Conservation (phyloP, 2,888 invertebrate genomes). For the Epinotia brunnichana region DNA sequence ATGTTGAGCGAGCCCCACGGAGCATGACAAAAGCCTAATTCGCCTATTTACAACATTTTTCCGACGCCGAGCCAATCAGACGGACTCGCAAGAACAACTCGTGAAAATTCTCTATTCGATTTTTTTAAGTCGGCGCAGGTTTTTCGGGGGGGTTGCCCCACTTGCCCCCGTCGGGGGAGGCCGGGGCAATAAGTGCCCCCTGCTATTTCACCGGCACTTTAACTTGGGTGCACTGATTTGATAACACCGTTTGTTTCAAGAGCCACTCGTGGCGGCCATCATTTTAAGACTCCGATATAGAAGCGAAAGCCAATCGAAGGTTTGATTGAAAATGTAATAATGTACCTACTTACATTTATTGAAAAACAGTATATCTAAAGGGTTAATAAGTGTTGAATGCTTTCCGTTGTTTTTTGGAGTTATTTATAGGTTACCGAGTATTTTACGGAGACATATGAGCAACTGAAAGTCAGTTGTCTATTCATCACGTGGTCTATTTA, state of each 20-base stretch:
- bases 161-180: slow-evolving; percentile 45
- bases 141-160: slow-evolving; percentile 34
- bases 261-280: slow-evolving; percentile 69
- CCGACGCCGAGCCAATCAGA: slow-evolving; percentile 35
- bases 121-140: slow-evolving; percentile 44
- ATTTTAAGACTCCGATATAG: slow-evolving; percentile 63
- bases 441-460: no score
- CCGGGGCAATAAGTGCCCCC: slow-evolving; percentile 78
- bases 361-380: background rate
- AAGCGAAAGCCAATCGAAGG: slow-evolving; percentile 45
- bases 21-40: slow-evolving; percentile 32
- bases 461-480: no score
- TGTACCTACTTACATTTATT: no score
- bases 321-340: slow-evolving; percentile 28
- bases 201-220: slow-evolving; percentile 80
- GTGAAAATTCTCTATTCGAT: slow-evolving; percentile 43
- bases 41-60: slow-evolving; percentile 36
- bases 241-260: slow-evolving; percentile 82
- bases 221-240: slow-evolving; percentile 82
- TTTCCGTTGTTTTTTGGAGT: background rate
- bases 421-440: no score
- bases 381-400: background rate
- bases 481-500: no score
- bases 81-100: slow-evolving; percentile 40
- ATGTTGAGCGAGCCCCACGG: slow-evolving; percentile 1